Conservation (phyloP, 2,888 invertebrate species). For the Sarcophaga subvicina region DNA sequence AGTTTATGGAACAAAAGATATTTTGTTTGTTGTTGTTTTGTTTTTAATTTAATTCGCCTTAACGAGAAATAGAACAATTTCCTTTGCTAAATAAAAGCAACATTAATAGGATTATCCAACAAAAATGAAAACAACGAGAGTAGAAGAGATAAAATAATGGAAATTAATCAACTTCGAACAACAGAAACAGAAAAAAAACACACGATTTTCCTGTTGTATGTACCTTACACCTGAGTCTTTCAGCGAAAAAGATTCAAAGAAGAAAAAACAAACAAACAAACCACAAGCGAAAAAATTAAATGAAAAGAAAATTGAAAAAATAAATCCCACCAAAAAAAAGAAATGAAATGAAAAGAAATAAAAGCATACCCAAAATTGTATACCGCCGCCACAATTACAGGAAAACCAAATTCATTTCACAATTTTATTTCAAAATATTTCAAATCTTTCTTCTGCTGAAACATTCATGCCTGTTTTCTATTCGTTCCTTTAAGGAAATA, state of each 20-base stretch:
- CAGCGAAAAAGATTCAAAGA: not conserved
- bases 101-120: slow-evolving; percentile 22
- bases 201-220: too few species aligned
- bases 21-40: not conserved
- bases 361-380: not conserved
- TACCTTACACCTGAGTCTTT: not conserved
- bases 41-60: slow-evolving; percentile 7
- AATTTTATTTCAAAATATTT: slow-evolving; percentile 32
- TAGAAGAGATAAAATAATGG: not conserved
- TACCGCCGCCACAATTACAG: slow-evolving; percentile 30
- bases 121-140: slow-evolving; percentile 1
- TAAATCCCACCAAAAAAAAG: slow-evolving; percentile 12
- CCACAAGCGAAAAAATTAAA: not conserved
- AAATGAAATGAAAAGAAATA: too few species aligned
- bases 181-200: not conserved
- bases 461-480: slow-evolving; percentile 5
- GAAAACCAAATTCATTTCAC: slow-evolving; percentile 43
- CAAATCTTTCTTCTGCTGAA: not conserved
- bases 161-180: slow-evolving; percentile 27
- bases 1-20: too few species aligned
- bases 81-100: not conserved
- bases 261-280: not conserved
- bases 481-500: slow-evolving; percentile 13
- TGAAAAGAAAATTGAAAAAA: not conserved
- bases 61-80: slow-evolving; percentile 4